Base-by-base conservation (phyloP, 2,888 invertebrate species). In the Philereme transversata region DNA sequence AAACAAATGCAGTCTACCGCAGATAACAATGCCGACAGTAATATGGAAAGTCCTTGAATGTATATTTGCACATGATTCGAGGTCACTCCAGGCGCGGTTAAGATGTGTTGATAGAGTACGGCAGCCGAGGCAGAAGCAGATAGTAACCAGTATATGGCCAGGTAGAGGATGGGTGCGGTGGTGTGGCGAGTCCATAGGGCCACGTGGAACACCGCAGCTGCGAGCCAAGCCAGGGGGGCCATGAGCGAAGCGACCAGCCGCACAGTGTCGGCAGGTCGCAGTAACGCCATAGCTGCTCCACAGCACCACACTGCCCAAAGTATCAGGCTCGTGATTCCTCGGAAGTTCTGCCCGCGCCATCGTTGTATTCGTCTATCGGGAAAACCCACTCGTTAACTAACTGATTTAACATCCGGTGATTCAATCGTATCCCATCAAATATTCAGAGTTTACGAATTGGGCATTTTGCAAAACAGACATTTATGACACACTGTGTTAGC, bases 101-200 rank as follows among this genome's bases (percentile, higher is more conserved):
- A 59, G 36, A 84, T 51, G 51, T 82, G 81, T 63, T 81, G 78
- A 76, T 84, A 86, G 11, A 90, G 65, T 6, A 86, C 75, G 4
- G 84, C 76, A 2, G 83, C 83, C 0, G 89, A 78, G 35, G 84
- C 79, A 7, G 75, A 72, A n/a, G 87, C 76, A 0, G 86, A 72
- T 47, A 91, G 82, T 22, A 87, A 74, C 89, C 91, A 92, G 72
- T 92, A 93, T 62, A 92, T 78, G n/a, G 83, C 84, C 38, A 92
- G 83, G 74, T 90, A 92, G 41, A 92, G 84, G 60, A 88, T 73
- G 33, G 89, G 90, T 0, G 91, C 85, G n/a, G 87, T 82, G 11
- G 84, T 81, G 57, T 83, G 83, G 10, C 91, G 79, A 2, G 80
- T 82, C 89, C 90, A 89, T 9, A 92, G 78, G 0, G 86, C 77